Percentiles rank a stretch among this genome's conserved stretches.
Conservation (phyloP, 1,140 invertebrate genomes). For the Eulimnadia texana region DNA sequence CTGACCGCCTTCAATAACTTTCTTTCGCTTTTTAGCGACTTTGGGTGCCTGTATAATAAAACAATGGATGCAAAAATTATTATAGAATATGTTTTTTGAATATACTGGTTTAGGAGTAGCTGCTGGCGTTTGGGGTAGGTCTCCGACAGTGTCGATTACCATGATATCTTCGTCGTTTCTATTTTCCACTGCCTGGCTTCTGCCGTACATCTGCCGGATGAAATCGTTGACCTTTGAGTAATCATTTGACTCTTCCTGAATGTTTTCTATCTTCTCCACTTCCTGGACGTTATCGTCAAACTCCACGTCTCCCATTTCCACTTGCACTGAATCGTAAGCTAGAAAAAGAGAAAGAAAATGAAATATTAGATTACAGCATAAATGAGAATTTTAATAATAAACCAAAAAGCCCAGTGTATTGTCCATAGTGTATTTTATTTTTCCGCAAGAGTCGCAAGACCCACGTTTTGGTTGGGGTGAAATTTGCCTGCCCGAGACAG, state of each 20-base stretch:
- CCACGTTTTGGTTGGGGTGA: not conserved
- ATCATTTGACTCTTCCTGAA: not conserved
- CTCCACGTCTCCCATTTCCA: not conserved
- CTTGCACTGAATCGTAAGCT: not conserved
- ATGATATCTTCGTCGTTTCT: slow-evolving; percentile 6
- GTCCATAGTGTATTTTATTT: not conserved
- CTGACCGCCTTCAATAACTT: slow-evolving; percentile 1
- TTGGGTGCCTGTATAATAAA: not conserved
- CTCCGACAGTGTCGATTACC: slow-evolving; percentile 9
- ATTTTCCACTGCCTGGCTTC: not conserved
- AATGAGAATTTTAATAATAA: not conserved
- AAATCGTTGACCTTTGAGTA: slow-evolving; percentile 1
- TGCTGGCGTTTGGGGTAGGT: not conserved
- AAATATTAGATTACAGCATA: not conserved
- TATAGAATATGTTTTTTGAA: too few species aligned
- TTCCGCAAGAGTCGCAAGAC: not conserved
- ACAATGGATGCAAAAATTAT: too few species aligned
- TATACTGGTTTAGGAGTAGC: not conserved
- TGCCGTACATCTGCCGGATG: not conserved
- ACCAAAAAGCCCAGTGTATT: not conserved
- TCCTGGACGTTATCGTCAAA: not conserved
- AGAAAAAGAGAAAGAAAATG: not conserved
- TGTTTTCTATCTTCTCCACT: not conserved
- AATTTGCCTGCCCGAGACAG: not conserved
- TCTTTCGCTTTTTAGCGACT: not conserved